Base-by-base conservation (phyloP, 2,888 invertebrate species). In the Aspidiotus rigidus region DNA sequence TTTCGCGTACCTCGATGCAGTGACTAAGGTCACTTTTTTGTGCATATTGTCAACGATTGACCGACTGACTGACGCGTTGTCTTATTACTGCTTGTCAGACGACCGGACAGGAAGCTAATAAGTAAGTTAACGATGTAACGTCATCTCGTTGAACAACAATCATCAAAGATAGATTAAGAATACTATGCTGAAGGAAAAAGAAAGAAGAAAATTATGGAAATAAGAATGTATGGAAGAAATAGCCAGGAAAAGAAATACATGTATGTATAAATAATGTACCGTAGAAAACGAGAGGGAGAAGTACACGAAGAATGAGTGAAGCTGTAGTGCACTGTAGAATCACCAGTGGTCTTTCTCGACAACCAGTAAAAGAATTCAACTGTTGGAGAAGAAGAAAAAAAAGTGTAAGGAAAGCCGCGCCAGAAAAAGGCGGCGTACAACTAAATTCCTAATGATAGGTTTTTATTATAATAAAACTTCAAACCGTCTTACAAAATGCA, bases 361-460 rank as follows among this genome's bases (percentile, higher is more conserved):
- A n/a, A 49, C 49, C 49, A 6, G 49, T n/a, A n/a, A 49, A 49
- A 49, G 49, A 49, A 49, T 49, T 49, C 49, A 49, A 44, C 49
- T 11, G 49, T 44, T n/a, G n/a, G n/a, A n/a, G n/a, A 28, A 28
- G 5, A 28, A 28, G 5, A 5, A 28, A 28, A 28, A 28, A 28
- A 5, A 28, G 28, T 28, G 1, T 3, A 6, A 49, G 6, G 6
- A 49, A 6, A 49, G 49, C 49, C 49, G 49, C 49, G 49, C n/a
- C 49, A 49, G 49, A 49, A 49, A 49, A 49, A 49, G 49, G 49
- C 49, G 49, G 49, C n/a, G 49, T 49, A 49, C 49, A n/a, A 49
- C 49, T 49, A 49, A 49, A 49, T 49, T 49, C 49, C 49, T 49
- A 49, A 49, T 49, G 49, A 49, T 49, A 49, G 49, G 49, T 49